These are phyloP conservation scores for Belonocnema kinseyi DNA, from an alignment of 1,140 invertebrate genomes.

Conservation along the genomic window DNA sequence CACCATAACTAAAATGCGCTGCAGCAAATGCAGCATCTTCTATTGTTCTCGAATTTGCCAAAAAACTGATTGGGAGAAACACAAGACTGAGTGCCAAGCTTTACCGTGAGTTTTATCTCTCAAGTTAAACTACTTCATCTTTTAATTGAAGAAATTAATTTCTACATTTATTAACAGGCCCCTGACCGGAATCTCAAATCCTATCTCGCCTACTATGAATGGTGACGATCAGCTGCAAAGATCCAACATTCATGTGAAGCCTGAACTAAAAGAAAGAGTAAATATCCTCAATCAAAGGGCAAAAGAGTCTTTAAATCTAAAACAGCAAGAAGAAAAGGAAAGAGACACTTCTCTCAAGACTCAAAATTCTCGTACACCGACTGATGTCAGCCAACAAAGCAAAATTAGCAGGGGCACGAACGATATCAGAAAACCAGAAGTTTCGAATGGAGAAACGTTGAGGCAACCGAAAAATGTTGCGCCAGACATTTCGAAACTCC, in stretches of 20 bases:
- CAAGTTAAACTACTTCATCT: conserved; percentile 3
- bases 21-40: conserved; percentile 57
- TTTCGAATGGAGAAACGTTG: too few relatives aligned
- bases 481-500: background rate
- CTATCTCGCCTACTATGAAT: background rate
- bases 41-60: conserved; percentile 66
- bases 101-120: conserved; percentile 57
- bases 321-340: background rate
- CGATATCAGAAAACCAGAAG: too few relatives aligned
- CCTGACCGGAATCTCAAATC: conserved; percentile 25
- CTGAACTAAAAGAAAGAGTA: conserved; percentile 10
- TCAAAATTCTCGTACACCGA: too few relatives aligned
- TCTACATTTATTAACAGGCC: conserved; percentile 3
- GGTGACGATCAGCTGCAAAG: background rate
- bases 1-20: conserved; percentile 50
- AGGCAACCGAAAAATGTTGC: too few relatives aligned
- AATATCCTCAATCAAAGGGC: background rate
- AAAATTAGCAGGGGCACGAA: too few relatives aligned
- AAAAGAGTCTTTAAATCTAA: background rate
- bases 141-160: conserved; percentile 27
- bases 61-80: conserved; percentile 60
- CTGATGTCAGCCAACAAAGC: too few relatives aligned
- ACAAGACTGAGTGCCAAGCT: conserved; percentile 58
- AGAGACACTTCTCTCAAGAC: background rate
- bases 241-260: background rate